phyloP scores from a whole-genome alignment of 2,113 vertebrate species.

The Turdus rufiventris region DNA sequence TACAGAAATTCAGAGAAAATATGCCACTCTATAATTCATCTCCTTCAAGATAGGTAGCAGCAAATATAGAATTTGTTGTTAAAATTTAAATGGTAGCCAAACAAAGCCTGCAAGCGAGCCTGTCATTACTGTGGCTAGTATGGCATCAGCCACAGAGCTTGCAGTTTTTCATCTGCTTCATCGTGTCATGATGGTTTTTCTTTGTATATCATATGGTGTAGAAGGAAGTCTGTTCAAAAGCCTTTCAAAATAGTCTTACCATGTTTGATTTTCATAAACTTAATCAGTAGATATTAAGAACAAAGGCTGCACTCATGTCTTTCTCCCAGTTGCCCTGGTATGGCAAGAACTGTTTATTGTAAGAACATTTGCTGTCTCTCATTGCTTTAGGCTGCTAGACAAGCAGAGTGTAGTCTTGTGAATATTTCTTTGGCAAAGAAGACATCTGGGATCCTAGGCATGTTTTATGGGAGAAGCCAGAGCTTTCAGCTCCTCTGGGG shows the following conservation, averaged over 20 bases:
- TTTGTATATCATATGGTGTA: neutral
- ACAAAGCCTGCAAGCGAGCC: neutral
- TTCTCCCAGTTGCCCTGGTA: neutral
- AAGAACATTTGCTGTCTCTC: neutral
- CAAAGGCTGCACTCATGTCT: neutral
- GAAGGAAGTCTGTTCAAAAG: neutral
- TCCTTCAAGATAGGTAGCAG: neutral
- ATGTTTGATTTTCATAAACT: conserved; percentile 8
- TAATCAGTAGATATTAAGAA: neutral
- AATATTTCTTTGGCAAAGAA: neutral
- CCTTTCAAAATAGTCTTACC: neutral
- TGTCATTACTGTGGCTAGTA: neutral
- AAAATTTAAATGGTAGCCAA: neutral
- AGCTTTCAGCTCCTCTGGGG: neutral
- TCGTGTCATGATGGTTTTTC: neutral
- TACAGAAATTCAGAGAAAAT: neutral
- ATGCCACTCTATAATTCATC: neutral
- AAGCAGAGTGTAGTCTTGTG: neutral
- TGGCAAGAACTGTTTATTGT: neutral
- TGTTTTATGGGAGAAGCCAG: neutral
- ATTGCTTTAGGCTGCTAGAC: neutral
- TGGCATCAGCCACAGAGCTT: neutral
- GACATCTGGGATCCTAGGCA: neutral
- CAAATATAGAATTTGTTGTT: neutral
- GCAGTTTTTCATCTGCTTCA: neutral